phyloP scores from a whole-genome alignment of 2,797 vertebrate species.

The Mionectes olivaceus region DNA sequence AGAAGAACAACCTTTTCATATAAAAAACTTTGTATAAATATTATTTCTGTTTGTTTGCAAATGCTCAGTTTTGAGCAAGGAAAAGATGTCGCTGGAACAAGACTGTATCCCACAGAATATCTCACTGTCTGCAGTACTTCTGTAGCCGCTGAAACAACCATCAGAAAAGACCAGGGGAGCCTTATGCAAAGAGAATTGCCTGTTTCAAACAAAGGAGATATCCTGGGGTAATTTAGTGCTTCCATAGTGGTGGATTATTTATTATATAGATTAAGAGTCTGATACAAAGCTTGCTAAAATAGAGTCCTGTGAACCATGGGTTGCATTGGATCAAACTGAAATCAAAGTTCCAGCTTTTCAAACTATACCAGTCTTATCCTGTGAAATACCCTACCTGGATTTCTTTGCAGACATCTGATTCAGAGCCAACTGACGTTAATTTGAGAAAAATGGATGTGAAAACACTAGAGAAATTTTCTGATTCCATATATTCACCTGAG shows the following conservation, averaged over 20 bases:
- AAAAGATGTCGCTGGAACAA: conserved; percentile 4
- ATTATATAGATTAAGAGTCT: neutral
- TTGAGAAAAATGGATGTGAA: neutral
- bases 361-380: neutral
- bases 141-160: neutral
- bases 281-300: neutral
- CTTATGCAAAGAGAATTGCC: neutral
- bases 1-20: neutral
- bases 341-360: neutral
- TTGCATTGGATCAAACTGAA: neutral
- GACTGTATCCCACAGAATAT: neutral
- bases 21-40: neutral
- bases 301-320: neutral
- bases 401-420: neutral
- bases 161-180: neutral
- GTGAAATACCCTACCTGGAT: neutral
- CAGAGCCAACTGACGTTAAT: neutral
- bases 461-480: neutral
- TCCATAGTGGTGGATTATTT: neutral
- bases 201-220: neutral
- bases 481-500: neutral
- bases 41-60: neutral
- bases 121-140: neutral
- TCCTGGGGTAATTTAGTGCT: neutral
- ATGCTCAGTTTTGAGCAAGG: neutral